phyloP scores from a whole-genome alignment of 2,888 invertebrate genomes.

The Diaprepes abbreviatus region DNA sequence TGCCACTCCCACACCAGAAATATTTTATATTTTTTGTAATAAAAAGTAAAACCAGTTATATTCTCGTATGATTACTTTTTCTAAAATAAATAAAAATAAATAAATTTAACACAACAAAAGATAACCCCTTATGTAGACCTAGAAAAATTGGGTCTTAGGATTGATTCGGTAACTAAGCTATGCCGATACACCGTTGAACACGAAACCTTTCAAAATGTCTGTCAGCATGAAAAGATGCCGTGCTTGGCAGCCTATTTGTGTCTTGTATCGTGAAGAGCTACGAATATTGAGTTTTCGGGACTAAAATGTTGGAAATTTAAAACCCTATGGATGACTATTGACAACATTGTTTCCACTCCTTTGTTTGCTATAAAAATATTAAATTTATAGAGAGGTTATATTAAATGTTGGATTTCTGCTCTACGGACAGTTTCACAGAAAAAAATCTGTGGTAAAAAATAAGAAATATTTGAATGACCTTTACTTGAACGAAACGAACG shows the following conservation, averaged over 20 bases:
- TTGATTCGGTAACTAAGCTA: constrained; percentile 32
- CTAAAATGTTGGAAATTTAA: constrained; percentile 34
- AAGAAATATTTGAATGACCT: too few species aligned
- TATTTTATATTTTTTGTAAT: too few species aligned
- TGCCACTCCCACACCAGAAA: too few species aligned
- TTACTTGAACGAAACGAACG: too few species aligned
- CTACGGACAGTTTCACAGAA: too few species aligned
- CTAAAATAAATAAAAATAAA: neutral
- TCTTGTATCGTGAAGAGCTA: constrained; percentile 29
- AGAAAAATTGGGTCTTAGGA: constrained; percentile 6
- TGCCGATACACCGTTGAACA: constrained; percentile 46
- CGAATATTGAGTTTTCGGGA: constrained; percentile 37
- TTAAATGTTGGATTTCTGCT: too few species aligned
- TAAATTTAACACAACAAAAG: neutral
- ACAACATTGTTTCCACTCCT: constrained; percentile 9
- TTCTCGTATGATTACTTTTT: neutral
- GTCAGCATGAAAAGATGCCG: constrained; percentile 52
- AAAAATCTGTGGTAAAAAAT: too few species aligned
- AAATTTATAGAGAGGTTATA: too few species aligned
- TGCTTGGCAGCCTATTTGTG: constrained; percentile 33
- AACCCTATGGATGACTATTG: constrained; percentile 15
- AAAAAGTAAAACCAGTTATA: neutral
- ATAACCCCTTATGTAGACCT: constrained; percentile 1
- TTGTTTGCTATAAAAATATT: neutral
- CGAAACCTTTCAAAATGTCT: constrained; percentile 56